phyloP scores from a whole-genome alignment of 1,140 invertebrate genomes.

The Caenorhabditis tropicalis region DNA sequence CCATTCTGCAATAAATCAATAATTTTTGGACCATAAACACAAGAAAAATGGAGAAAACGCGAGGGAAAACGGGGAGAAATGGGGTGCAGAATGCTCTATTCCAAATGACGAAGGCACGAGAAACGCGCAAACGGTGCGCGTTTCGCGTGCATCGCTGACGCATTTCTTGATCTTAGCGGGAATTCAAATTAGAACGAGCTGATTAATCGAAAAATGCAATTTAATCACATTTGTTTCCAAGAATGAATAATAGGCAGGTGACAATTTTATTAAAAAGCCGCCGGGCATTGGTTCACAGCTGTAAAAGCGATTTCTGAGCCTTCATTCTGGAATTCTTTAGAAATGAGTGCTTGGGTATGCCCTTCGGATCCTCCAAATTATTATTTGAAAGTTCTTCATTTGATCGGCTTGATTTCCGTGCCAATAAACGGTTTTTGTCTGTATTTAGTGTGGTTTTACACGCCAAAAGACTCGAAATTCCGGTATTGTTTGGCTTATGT shows the following conservation, averaged over 20 bases:
- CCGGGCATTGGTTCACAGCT: not conserved
- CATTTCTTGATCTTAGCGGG: not conserved
- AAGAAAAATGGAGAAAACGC: not conserved
- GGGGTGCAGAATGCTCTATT: not conserved
- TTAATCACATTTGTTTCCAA: not conserved
- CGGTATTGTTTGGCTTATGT: not conserved
- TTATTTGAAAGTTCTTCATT: not conserved
- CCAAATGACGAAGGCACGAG: not conserved
- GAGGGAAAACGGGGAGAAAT: not conserved
- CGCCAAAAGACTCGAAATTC: not conserved
- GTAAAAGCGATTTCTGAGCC: not conserved
- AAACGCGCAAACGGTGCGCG: not conserved
- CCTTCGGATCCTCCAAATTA: not conserved
- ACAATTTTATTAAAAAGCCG: not conserved
- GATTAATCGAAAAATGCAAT: not conserved
- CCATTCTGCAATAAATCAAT: constrained; percentile 55
- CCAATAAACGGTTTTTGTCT: not conserved
- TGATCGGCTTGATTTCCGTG: not conserved
- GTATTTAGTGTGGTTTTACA: not conserved
- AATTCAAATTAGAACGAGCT: not conserved
- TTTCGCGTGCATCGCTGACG: not conserved
- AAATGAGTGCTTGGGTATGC: not conserved
- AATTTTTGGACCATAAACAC: not conserved
- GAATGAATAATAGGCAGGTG: not conserved
- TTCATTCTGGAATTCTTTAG: not conserved